Conservation (phyloP, 2,113 vertebrate genomes). For the Campylomormyrus numenius region DNA sequence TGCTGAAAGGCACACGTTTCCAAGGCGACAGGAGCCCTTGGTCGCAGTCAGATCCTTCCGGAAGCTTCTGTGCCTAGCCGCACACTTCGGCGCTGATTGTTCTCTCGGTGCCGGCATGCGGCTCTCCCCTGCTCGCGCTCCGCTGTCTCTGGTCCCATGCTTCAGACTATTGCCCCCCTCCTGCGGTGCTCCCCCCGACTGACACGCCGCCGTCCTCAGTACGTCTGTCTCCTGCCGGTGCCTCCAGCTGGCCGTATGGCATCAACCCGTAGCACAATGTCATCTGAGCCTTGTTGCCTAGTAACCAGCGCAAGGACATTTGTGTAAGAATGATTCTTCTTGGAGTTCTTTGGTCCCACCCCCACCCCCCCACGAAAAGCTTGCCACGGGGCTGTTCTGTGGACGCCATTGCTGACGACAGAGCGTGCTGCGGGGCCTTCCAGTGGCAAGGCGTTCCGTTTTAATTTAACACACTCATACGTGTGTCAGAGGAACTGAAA, state of each 20-base stretch:
- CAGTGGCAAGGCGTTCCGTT: not conserved
- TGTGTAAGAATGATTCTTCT: constrained; percentile 43
- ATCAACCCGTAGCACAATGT: constrained; percentile 47
- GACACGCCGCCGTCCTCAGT: not conserved
- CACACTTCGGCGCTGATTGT: not conserved
- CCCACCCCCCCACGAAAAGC: not conserved
- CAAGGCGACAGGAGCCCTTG: not conserved
- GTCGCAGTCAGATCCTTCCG: not conserved
- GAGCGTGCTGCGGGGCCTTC: constrained; percentile 26
- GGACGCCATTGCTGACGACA: constrained; percentile 17
- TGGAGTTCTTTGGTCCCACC: not conserved
- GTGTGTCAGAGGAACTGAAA: not conserved
- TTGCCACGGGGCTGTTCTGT: constrained; percentile 10
- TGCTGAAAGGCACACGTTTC: not conserved
- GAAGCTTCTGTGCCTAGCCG: not conserved
- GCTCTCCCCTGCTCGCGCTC: not conserved
- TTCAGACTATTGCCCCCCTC: not conserved
- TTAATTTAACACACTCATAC: not conserved
- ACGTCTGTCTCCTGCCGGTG: not conserved
- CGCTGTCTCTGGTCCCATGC: not conserved
- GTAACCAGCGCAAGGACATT: constrained; percentile 54
- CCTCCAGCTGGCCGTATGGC: constrained; percentile 20
- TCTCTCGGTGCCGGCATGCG: not conserved
- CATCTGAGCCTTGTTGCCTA: constrained; percentile 53
- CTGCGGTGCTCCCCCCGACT: not conserved